Percentiles rank a stretch among this genome's conserved stretches.
Conservation (phyloP, 1,140 invertebrate species). For the Lanistes nyassanus region DNA sequence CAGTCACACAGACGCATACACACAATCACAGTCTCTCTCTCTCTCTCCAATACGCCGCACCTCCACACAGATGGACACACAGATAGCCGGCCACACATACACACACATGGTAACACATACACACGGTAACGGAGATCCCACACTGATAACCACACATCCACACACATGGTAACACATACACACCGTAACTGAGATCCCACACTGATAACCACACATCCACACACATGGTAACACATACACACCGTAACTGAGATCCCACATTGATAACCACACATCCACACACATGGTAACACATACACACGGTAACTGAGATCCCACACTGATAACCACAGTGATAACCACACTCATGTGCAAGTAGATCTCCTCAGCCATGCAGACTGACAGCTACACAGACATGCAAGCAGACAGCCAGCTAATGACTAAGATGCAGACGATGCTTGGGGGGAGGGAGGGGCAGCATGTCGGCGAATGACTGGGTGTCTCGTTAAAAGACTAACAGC, state of each 20-base stretch:
- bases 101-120: conserved; percentile 25
- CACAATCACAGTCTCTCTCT: conserved; percentile 12
- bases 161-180: too few relatives aligned
- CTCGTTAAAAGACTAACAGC: too few relatives aligned
- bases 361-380: too few relatives aligned
- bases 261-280: background rate
- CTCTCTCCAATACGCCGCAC: conserved; percentile 7
- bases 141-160: background rate
- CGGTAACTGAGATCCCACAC: background rate
- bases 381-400: too few relatives aligned
- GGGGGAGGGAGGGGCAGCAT: too few relatives aligned
- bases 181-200: background rate
- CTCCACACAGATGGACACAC: conserved; percentile 6
- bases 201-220: background rate
- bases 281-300: background rate
- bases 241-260: background rate
- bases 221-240: background rate
- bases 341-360: too few relatives aligned
- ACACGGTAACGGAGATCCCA: conserved; percentile 1
- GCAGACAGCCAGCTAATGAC: too few relatives aligned
- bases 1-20: conserved; percentile 16
- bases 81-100: background rate
- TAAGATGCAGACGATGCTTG: too few relatives aligned
- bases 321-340: background rate
- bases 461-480: too few relatives aligned